Evolutionary conservation across 2,888 invertebrate genomes (phyloP).

Genomic region (Ditylenchus weischeri): DNA sequence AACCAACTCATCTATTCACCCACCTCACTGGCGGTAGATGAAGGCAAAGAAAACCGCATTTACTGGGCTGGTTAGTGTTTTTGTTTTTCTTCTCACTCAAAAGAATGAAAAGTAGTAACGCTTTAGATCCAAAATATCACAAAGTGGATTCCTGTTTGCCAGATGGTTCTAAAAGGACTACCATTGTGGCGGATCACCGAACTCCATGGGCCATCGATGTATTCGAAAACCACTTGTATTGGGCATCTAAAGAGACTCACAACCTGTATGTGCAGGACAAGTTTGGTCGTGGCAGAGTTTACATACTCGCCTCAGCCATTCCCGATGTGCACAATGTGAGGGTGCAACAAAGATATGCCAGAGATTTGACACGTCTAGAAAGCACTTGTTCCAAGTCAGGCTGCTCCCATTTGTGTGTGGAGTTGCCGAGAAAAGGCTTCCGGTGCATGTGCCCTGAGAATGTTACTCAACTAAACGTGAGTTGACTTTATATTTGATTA

Average conservation of each 20-base stretch:
- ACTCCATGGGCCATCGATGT: slow-evolving; percentile 70
- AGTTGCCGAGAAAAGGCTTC: slow-evolving; percentile 77
- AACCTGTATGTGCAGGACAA: slow-evolving; percentile 86
- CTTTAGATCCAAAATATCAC: slow-evolving; percentile 78
- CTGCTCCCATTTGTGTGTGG: slow-evolving; percentile 88
- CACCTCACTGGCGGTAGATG: slow-evolving; percentile 83
- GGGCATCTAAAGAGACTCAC: slow-evolving; percentile 85
- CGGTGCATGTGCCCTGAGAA: slow-evolving; percentile 86
- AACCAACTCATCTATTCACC: slow-evolving; percentile 80
- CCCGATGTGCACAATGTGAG: slow-evolving; percentile 81
- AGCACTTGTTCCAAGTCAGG: slow-evolving; percentile 63
- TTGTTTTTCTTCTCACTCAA: neutral
- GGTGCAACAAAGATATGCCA: slow-evolving; percentile 54
- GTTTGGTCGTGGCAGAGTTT: slow-evolving; percentile 88
- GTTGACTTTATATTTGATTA: slow-evolving; percentile 7
- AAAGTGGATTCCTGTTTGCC: slow-evolving; percentile 77
- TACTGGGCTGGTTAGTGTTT: slow-evolving; percentile 74
- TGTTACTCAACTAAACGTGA: slow-evolving; percentile 36
- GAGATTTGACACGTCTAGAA: slow-evolving; percentile 31
- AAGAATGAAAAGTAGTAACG: neutral
- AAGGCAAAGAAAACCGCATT: slow-evolving; percentile 79
- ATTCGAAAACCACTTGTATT: slow-evolving; percentile 79
- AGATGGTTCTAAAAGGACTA: slow-evolving; percentile 65
- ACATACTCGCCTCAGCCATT: slow-evolving; percentile 76
- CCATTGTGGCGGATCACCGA: slow-evolving; percentile 43